Evolutionary conservation across 2,888 invertebrate genomes (phyloP).

Genomic region (Phortica magna): DNA sequence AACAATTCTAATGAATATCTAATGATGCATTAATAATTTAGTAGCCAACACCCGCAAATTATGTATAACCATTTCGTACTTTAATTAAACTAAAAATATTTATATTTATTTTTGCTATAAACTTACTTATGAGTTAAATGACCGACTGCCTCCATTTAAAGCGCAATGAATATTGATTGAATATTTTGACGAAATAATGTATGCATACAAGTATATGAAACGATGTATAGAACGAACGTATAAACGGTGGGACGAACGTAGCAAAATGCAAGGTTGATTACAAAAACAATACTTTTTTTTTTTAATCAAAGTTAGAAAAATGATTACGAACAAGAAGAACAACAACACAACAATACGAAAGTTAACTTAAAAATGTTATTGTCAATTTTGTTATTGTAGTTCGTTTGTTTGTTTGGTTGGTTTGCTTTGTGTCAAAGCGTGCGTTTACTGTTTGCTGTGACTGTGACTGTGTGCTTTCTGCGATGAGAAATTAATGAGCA

Average conservation of each 20-base stretch:
- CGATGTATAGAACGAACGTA: constrained; percentile 16
- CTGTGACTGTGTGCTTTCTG: constrained; percentile 10
- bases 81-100: not conserved
- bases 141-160: constrained; percentile 40
- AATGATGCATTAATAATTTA: not conserved
- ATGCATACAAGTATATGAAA: constrained; percentile 20
- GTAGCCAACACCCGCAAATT: not conserved
- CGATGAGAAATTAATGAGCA: not conserved
- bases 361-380: not conserved
- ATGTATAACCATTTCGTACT: not conserved
- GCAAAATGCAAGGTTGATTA: constrained; percentile 14
- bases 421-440: constrained; percentile 1
- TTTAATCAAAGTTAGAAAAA: constrained; percentile 26
- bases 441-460: constrained; percentile 25
- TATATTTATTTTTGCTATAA: constrained; percentile 1
- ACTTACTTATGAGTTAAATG: constrained; percentile 42
- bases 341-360: constrained; percentile 28
- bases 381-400: not conserved
- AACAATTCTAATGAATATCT: not conserved
- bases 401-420: not conserved
- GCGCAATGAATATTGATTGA: constrained; percentile 21
- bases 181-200: constrained; percentile 26
- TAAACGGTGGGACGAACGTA: constrained; percentile 10
- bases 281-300: not conserved
- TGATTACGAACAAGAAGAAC: constrained; percentile 34